Conservation (phyloP, 2,113 vertebrate genomes). For the Prionailurus bengalensis region DNA sequence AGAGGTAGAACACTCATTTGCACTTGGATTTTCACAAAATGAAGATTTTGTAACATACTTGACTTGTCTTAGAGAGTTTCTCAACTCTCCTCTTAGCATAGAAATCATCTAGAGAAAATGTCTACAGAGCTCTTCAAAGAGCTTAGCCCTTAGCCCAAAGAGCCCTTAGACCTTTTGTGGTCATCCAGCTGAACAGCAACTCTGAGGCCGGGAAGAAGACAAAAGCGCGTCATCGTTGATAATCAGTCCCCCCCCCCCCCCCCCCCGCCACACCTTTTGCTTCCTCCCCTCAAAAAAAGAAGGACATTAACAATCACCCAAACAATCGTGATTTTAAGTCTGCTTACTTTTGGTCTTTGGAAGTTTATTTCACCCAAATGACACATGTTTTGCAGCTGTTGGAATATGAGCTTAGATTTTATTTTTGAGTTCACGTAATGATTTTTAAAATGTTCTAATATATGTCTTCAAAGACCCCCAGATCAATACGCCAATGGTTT, state of each 20-base stretch:
- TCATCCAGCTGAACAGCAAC: fast-evolving
- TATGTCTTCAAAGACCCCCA: slow-evolving; percentile 76
- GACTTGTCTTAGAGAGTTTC: not conserved
- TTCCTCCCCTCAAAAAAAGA: not conserved
- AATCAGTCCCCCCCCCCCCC: not conserved
- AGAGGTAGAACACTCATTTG: not conserved
- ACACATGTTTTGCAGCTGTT: not conserved
- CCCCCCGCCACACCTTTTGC: not conserved
- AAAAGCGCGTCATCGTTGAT: not conserved
- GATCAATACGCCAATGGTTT: slow-evolving; percentile 88
- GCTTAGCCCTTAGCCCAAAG: too few relatives aligned
- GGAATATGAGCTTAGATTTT: slow-evolving; percentile 79
- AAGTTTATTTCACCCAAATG: not conserved
- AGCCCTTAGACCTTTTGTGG: too few relatives aligned
- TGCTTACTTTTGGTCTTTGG: slow-evolving; percentile 62
- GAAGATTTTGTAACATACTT: not conserved
- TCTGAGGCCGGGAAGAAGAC: not conserved
- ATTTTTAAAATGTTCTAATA: slow-evolving; percentile 83
- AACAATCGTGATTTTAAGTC: not conserved
- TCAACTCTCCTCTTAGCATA: fast-evolving
- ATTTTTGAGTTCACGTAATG: slow-evolving; percentile 71
- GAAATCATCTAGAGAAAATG: not conserved
- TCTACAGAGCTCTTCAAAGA: fast-evolving
- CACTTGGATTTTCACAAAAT: not conserved
- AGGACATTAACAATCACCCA: not conserved